Conservation (phyloP, 2,113 vertebrate genomes). For the Thomomys bottae region DNA sequence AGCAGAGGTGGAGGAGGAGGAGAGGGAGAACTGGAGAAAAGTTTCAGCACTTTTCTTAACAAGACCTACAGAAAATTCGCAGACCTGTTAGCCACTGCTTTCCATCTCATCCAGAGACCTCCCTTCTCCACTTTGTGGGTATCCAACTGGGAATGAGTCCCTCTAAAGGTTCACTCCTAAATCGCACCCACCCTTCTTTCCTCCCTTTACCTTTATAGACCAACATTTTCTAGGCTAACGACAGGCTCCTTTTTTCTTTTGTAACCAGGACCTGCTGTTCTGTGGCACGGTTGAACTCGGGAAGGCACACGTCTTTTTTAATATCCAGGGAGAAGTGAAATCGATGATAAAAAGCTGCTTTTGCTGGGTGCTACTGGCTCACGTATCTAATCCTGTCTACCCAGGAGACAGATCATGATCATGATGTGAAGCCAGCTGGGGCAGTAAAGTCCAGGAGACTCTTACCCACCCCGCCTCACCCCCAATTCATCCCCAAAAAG, state of each 20-base stretch:
- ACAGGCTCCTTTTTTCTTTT: neutral
- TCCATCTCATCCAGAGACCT: neutral
- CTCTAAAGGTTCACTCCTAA: neutral
- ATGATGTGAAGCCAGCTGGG: too few species aligned
- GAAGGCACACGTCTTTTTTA: constrained; percentile 25
- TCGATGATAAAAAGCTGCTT: neutral
- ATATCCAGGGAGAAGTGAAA: neutral
- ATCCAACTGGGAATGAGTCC: neutral
- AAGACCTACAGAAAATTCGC: neutral
- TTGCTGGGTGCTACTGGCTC: too few species aligned
- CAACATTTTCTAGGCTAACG: neutral
- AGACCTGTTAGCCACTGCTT: neutral
- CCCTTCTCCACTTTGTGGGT: neutral
- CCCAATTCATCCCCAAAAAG: too few species aligned
- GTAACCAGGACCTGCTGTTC: neutral
- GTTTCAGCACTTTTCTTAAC: neutral
- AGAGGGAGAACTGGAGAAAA: neutral
- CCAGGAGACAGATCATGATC: too few species aligned
- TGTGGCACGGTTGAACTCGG: neutral
- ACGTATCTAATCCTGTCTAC: too few species aligned
- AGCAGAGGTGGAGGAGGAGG: neutral
- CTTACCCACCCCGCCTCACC: too few species aligned
- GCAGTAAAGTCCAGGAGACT: too few species aligned
- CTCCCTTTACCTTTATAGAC: neutral
- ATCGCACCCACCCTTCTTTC: neutral